phyloP scores from a whole-genome alignment of 2,797 vertebrate species.

The Erithacus rubecula region DNA sequence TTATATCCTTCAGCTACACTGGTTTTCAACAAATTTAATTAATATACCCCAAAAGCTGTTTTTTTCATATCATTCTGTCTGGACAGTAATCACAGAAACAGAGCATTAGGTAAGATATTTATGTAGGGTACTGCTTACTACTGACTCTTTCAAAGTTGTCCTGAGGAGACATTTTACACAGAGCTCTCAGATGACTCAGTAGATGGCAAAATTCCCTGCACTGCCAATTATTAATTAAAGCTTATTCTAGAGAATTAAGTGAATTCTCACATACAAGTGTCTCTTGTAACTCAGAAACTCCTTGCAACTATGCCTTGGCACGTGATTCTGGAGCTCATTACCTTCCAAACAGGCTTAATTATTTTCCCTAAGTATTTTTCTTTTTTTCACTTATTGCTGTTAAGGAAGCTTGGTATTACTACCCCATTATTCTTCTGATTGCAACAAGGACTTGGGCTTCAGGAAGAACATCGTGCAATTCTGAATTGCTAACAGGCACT shows the following conservation, averaged over 20 bases:
- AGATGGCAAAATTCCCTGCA: slow-evolving; percentile 35
- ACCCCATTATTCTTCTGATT: neutral
- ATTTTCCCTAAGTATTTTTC: neutral
- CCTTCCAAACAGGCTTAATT: slow-evolving; percentile 1
- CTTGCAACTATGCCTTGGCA: neutral
- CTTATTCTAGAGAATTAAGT: slow-evolving; percentile 49
- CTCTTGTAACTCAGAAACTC: slow-evolving; percentile 22
- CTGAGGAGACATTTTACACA: neutral
- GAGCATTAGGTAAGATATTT: neutral
- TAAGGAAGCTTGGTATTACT: slow-evolving; percentile 10
- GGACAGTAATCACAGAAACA: neutral
- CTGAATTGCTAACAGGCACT: neutral
- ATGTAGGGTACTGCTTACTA: neutral
- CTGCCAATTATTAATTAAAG: slow-evolving; percentile 7
- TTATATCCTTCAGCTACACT: neutral
- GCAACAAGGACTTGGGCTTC: neutral
- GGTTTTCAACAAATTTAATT: neutral
- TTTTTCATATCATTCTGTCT: neutral
- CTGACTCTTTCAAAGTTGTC: neutral
- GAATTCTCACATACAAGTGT: neutral
- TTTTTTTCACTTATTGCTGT: slow-evolving; percentile 22
- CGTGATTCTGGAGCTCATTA: neutral
- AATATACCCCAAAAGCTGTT: neutral
- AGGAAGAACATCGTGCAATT: neutral
- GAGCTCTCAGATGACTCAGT: neutral